A percentile compares a stretch with the other conserved stretches of the same genome.
phyloP scores from a whole-genome alignment of 2,113 vertebrate species.

The Lethenteron reissneri region DNA sequence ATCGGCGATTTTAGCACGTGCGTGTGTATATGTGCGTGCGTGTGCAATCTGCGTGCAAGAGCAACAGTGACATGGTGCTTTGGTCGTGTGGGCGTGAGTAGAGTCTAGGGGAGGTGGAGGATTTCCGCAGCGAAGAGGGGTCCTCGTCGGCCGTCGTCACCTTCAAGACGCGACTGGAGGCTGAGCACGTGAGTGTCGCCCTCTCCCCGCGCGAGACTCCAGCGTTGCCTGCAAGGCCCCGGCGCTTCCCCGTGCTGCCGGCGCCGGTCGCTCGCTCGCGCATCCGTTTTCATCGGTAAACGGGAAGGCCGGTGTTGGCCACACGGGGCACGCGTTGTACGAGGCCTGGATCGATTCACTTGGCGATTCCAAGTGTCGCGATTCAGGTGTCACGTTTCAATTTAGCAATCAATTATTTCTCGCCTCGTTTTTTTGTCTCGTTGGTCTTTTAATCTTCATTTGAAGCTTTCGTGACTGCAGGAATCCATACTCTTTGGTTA shows the following conservation, averaged over 20 bases:
- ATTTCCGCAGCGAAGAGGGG: conserved; percentile 50
- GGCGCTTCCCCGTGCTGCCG: neutral
- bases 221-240: neutral
- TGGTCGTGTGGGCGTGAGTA: conserved; percentile 14
- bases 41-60: neutral
- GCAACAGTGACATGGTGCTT: neutral
- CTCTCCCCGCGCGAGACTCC: neutral
- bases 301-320: neutral
- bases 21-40: neutral
- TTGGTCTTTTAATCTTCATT: too few relatives aligned
- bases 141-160: conserved; percentile 44
- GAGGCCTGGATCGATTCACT: too few relatives aligned
- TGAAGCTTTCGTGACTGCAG: too few relatives aligned
- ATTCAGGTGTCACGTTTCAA: too few relatives aligned
- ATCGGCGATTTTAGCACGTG: neutral
- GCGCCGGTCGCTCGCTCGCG: neutral
- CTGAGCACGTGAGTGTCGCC: conserved; percentile 41
- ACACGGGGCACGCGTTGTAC: neutral
- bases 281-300: neutral
- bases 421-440: too few relatives aligned
- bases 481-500: too few relatives aligned
- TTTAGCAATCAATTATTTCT: too few relatives aligned
- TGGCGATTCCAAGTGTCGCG: too few relatives aligned
- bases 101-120: conserved; percentile 65
- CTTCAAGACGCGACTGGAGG: conserved; percentile 53